Conservation (phyloP, 2,888 invertebrate species). For the Dione juno region DNA sequence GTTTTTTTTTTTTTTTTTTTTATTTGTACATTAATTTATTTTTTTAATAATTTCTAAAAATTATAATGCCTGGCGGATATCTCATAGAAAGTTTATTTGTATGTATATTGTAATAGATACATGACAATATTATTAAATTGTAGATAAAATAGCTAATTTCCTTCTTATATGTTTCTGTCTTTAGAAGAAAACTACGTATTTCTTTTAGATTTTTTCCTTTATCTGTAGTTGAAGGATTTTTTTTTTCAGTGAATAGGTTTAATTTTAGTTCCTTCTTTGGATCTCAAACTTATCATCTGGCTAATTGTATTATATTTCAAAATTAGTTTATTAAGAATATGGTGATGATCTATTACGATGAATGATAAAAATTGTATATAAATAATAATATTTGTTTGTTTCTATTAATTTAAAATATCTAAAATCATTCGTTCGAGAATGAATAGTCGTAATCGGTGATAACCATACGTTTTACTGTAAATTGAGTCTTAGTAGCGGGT, state of each 20-base stretch:
- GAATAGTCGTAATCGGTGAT: too few species aligned
- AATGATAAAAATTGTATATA: constrained; percentile 9
- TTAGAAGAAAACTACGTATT: not conserved
- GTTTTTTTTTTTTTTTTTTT: too few species aligned
- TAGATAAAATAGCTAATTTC: constrained; percentile 54
- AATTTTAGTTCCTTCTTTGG: constrained; percentile 70
- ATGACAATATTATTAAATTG: constrained; percentile 67
- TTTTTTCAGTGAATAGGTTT: constrained; percentile 47
- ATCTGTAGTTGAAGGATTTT: not conserved
- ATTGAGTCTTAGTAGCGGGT: constrained; percentile 58
- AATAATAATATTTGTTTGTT: not conserved
- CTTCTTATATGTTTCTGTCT: constrained; percentile 3
- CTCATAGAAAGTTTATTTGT: constrained; percentile 20
- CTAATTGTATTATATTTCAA: constrained; percentile 59
- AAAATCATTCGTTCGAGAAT: constrained; percentile 22
- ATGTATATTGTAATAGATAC: constrained; percentile 61
- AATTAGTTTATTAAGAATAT: constrained; percentile 44
- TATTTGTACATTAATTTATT: not conserved
- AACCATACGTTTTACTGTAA: constrained; percentile 44
- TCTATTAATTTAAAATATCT: not conserved
- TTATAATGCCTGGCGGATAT: constrained; percentile 16
- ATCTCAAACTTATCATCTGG: constrained; percentile 72
- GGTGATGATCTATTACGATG: constrained; percentile 1
- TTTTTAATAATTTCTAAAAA: constrained; percentile 11
- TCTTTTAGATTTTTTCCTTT: not conserved